Evolutionary conservation across 2,888 invertebrate species (phyloP).

Genomic region (Apodemia zela): DNA sequence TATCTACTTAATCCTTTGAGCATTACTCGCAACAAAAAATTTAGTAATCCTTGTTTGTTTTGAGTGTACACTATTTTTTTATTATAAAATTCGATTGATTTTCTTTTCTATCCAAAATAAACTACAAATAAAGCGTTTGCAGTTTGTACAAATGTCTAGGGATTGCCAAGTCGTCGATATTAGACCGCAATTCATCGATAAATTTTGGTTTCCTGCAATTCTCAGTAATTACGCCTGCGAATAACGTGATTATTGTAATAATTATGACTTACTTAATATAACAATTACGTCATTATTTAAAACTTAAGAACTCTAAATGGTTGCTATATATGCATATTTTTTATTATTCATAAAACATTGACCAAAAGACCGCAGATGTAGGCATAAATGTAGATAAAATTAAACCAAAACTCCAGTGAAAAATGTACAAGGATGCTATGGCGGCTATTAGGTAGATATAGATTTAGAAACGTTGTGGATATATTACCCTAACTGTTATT

Average conservation of each 20-base stretch:
- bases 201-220: background rate
- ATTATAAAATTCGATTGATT: background rate
- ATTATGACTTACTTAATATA: no score
- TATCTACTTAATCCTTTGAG: no score
- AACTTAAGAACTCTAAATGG: background rate
- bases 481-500: constrained; percentile 10
- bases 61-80: background rate
- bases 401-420: background rate
- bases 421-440: background rate
- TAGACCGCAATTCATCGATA: background rate
- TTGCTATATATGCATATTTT: background rate
- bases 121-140: background rate
- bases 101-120: background rate
- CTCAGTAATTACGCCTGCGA: background rate
- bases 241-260: no score
- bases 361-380: constrained; percentile 13
- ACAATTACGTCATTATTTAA: background rate
- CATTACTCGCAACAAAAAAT: no score
- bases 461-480: constrained; percentile 15
- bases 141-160: background rate
- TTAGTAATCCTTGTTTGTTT: no score
- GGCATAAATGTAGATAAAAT: constrained; percentile 6
- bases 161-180: background rate
- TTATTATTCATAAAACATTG: constrained; percentile 7
- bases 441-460: constrained; percentile 3